Conservation (phyloP, 2,113 vertebrate species). For the Pterophyllum scalare region DNA sequence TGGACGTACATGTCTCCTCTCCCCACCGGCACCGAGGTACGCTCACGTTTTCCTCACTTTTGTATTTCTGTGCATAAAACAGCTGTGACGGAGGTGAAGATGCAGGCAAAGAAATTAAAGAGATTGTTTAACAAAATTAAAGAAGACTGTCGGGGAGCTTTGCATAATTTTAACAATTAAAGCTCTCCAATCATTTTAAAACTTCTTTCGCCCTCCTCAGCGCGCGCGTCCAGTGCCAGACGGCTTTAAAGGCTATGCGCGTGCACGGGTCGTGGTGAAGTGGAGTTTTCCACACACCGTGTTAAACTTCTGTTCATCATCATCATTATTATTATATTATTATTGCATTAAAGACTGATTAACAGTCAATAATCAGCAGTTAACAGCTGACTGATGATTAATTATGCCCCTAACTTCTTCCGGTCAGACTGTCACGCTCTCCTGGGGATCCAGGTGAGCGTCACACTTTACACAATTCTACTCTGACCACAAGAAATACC, state of each 20-base stretch:
- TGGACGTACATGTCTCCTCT: slow-evolving; percentile 54
- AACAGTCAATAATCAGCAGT: background rate
- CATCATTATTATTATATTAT: too few relatives aligned
- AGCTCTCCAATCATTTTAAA: background rate
- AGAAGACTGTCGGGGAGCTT: background rate
- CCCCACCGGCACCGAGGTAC: slow-evolving; percentile 50
- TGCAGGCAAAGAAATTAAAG: background rate
- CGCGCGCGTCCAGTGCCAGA: background rate
- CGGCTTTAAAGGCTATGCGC: background rate
- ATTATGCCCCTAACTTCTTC: background rate
- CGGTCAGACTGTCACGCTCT: too few relatives aligned
- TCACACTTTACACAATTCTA: background rate
- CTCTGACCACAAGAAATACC: accelerated
- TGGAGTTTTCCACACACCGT: background rate
- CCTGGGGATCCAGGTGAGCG: background rate
- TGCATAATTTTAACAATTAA: background rate
- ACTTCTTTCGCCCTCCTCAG: background rate
- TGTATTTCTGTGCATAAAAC: too few relatives aligned
- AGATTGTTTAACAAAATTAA: background rate
- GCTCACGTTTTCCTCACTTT: background rate
- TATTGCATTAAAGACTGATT: background rate
- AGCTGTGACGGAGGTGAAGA: too few relatives aligned
- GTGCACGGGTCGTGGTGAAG: background rate
- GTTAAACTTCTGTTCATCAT: background rate
- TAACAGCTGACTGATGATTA: background rate